Conservation (phyloP, 2,797 vertebrate species). For the Falco cherrug region DNA sequence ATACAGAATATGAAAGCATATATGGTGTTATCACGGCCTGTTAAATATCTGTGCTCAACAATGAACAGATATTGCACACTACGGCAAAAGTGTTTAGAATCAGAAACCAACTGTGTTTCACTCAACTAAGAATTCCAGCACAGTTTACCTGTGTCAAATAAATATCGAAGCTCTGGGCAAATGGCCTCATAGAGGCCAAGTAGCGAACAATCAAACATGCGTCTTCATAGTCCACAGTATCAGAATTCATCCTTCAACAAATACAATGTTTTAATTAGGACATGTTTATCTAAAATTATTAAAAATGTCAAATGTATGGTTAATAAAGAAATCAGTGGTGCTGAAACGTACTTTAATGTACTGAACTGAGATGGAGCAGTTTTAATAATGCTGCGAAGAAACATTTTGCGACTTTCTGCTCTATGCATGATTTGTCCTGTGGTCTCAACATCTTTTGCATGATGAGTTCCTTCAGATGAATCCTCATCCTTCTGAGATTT, state of each 20-base stretch:
- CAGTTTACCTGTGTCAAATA: constrained; percentile 97
- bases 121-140: background rate
- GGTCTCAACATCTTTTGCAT: constrained; percentile 85
- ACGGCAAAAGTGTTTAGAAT: constrained; percentile 16
- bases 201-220: constrained; percentile 96
- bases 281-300: background rate
- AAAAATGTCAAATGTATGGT: background rate
- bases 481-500: constrained; percentile 97
- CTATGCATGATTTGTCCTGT: constrained; percentile 91
- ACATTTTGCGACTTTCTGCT: constrained; percentile 91
- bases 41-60: constrained; percentile 38
- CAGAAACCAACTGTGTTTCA: constrained; percentile 20
- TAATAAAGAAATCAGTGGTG: background rate
- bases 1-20: background rate
- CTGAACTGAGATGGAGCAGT: constrained; percentile 85
- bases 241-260: constrained; percentile 84
- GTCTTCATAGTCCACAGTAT: constrained; percentile 92
- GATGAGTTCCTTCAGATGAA: constrained; percentile 83
- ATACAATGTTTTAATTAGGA: background rate
- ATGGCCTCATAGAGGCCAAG: constrained; percentile 99
- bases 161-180: constrained; percentile 99
- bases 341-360: constrained; percentile 83
- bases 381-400: constrained; percentile 92
- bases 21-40: background rate
- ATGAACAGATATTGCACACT: constrained; percentile 12